A percentile compares a stretch with the other conserved stretches of the same genome.
Conservation (phyloP, 1,140 invertebrate genomes). For the Pararge aegeria region DNA sequence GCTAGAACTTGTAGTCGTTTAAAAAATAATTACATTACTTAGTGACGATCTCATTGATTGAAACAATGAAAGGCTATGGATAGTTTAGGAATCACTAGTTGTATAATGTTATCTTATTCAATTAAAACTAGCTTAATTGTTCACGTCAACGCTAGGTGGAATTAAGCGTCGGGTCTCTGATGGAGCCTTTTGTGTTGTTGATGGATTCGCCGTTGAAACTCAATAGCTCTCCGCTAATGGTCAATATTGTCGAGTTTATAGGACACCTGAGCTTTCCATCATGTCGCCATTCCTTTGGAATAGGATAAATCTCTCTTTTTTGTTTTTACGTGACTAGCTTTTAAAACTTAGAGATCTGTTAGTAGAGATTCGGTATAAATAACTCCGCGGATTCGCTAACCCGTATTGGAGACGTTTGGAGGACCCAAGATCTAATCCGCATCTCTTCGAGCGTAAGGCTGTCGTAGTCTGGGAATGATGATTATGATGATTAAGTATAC, state of each 20-base stretch:
- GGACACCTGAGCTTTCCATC: constrained; percentile 23
- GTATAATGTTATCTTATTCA: constrained; percentile 1
- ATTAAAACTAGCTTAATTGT: constrained; percentile 19
- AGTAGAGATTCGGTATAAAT: no score
- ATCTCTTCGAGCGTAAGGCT: no score
- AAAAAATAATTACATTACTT: no score
- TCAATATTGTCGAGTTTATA: constrained; percentile 21
- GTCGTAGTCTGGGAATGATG: no score
- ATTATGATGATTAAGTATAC: no score
- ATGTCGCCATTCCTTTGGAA: neutral
- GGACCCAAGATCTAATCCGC: no score
- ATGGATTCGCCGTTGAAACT: constrained; percentile 23
- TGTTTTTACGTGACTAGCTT: neutral
- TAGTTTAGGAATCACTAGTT: neutral
- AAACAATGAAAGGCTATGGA: no score
- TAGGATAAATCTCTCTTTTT: constrained; percentile 7
- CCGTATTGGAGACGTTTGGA: no score
- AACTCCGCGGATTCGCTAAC: no score
- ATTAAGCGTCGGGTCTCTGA: constrained; percentile 17
- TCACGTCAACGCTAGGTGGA: constrained; percentile 3
- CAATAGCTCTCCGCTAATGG: constrained; percentile 27
- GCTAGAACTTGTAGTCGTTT: no score
- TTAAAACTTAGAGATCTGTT: no score
- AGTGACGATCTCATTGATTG: no score
- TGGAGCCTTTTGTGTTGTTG: constrained; percentile 26